phyloP scores from a whole-genome alignment of 2,113 vertebrate species.

The Egretta garzetta region DNA sequence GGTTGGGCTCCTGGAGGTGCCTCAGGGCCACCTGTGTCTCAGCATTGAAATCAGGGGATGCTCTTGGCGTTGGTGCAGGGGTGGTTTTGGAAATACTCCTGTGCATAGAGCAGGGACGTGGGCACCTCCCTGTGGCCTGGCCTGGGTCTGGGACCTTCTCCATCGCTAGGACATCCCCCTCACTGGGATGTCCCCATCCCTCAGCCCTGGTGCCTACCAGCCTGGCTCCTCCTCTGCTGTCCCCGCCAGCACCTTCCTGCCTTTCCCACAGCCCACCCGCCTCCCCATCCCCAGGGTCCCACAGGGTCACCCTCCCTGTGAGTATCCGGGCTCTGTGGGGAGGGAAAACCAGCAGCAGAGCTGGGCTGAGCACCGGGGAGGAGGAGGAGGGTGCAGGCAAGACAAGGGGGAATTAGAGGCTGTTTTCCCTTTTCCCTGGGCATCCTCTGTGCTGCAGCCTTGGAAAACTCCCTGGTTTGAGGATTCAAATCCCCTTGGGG shows the following conservation, averaged over 20 bases:
- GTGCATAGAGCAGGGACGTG: fast-evolving
- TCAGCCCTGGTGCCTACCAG: background rate
- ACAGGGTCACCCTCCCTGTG: background rate
- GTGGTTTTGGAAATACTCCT: background rate
- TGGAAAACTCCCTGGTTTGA: background rate
- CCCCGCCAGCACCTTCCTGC: background rate
- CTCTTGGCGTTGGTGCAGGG: background rate
- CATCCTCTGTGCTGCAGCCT: background rate
- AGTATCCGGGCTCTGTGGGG: background rate
- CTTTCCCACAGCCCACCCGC: background rate
- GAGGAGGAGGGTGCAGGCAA: background rate
- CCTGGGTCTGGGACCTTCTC: background rate
- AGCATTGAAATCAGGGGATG: background rate
- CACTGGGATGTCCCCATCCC: background rate
- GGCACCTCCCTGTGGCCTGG: background rate
- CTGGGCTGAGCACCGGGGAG: background rate
- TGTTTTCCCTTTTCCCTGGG: background rate
- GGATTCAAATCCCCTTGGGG: background rate
- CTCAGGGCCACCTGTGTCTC: background rate
- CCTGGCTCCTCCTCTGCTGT: background rate
- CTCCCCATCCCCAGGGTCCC: background rate
- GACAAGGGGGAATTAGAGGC: background rate
- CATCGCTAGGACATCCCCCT: background rate
- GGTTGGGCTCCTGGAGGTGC: background rate
- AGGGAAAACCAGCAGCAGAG: background rate